These are phyloP conservation scores for Sisyra terminalis DNA, from an alignment of 2,888 invertebrate genomes.

Conservation along the genomic window DNA sequence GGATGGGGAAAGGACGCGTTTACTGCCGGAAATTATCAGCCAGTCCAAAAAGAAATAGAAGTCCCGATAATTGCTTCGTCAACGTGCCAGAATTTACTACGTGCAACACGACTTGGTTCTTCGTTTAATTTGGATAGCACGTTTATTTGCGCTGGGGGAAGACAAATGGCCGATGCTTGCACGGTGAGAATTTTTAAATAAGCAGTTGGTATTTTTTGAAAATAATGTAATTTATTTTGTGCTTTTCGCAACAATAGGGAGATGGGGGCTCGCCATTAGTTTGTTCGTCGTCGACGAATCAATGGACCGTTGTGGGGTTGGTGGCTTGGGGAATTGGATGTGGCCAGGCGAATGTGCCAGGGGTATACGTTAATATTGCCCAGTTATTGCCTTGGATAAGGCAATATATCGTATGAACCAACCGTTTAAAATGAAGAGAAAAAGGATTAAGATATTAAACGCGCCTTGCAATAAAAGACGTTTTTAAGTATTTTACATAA, in stretches of 20 bases:
- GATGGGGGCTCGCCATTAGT: slow-evolving; percentile 60
- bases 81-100: slow-evolving; percentile 44
- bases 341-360: slow-evolving; percentile 46
- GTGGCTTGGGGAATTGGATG: slow-evolving; percentile 56
- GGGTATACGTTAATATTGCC: slow-evolving; percentile 54
- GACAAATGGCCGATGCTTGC: slow-evolving; percentile 27
- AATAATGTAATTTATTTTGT: slow-evolving; percentile 7
- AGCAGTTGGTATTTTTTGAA: background rate
- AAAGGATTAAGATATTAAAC: no score
- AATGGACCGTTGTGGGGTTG: slow-evolving; percentile 45
- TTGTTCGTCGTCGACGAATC: slow-evolving; percentile 32
- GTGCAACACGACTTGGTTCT: slow-evolving; percentile 45
- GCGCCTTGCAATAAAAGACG: no score
- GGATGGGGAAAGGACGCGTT: slow-evolving; percentile 83
- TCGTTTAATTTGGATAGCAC: slow-evolving; percentile 43
- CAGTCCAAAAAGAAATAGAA: slow-evolving; percentile 52
- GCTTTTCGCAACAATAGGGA: slow-evolving; percentile 32
- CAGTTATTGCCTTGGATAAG: slow-evolving; percentile 45
- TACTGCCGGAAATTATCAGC: slow-evolving; percentile 38
- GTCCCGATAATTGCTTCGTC: slow-evolving; percentile 43
- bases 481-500: no score
- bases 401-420: background rate
- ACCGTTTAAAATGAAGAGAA: no score
- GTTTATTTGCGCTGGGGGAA: slow-evolving; percentile 26
- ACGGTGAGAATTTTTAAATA: slow-evolving; percentile 18